Percentiles rank a stretch among this genome's conserved stretches.
phyloP scores from a whole-genome alignment of 2,113 vertebrate species.

The Heterocephalus glaber region DNA sequence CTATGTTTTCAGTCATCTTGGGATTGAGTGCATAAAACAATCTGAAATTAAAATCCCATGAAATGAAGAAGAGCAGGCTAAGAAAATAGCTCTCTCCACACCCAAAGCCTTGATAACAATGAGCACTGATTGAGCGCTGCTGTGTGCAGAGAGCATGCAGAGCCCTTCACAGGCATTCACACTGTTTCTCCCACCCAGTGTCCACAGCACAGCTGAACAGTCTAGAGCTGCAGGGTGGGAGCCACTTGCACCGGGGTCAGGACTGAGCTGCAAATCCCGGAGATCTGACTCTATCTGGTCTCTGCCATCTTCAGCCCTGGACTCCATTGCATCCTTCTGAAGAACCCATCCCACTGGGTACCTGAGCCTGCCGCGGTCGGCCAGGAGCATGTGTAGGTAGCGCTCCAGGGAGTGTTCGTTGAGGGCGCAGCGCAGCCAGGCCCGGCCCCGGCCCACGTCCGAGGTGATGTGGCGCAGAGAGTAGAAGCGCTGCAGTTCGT shows the following conservation, averaged over 20 bases:
- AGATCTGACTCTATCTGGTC: not conserved
- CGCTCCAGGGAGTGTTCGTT: slow-evolving; percentile 98
- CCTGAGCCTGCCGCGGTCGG: slow-evolving; percentile 92
- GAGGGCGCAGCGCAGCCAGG: slow-evolving; percentile 97
- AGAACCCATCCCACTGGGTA: slow-evolving; percentile 58
- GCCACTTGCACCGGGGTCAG: rapidly evolving
- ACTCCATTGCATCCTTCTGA: no score
- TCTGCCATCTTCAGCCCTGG: rapidly evolving
- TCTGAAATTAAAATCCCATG: not conserved
- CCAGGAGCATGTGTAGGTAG: slow-evolving; percentile 94
- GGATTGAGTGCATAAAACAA: not conserved
- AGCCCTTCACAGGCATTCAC: not conserved
- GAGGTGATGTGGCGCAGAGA: slow-evolving; percentile 91
- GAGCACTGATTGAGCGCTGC: not conserved
- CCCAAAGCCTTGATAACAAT: not conserved
- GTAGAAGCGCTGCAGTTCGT: slow-evolving; percentile 96
- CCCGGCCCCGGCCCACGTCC: slow-evolving; percentile 93
- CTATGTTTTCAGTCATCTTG: not conserved
- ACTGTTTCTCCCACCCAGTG: not conserved
- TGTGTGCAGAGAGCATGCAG: rapidly evolving
- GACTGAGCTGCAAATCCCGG: not conserved
- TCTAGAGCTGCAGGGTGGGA: not conserved
- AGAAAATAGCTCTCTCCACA: no score
- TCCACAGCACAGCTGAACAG: not conserved
- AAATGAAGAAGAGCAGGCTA: not conserved